Percentiles rank a stretch among this genome's conserved stretches.
phyloP scores from a whole-genome alignment of 2,113 vertebrate genomes.

The Sebastes fasciatus region DNA sequence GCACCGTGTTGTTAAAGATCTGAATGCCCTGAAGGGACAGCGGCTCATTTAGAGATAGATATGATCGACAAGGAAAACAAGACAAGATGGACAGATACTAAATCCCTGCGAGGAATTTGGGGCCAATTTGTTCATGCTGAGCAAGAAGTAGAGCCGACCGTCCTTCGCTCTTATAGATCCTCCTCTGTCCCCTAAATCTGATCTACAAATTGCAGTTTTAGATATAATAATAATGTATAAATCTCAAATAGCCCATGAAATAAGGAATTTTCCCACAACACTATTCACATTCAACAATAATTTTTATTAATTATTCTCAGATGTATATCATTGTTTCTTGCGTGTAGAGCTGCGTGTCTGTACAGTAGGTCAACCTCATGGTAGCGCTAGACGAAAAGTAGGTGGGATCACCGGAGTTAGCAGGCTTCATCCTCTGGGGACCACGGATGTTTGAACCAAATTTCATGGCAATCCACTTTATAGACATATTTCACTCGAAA shows the following conservation, averaged over 20 bases:
- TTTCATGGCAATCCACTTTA: background rate
- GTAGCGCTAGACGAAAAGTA: no score
- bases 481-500: background rate
- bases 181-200: background rate
- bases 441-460: background rate
- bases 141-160: background rate
- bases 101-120: background rate
- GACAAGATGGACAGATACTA: background rate
- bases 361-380: no score
- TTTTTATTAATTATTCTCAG: no score
- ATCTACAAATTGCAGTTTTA: background rate
- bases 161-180: background rate
- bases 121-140: background rate
- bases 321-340: no score
- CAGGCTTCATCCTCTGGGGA: no score
- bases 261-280: no score
- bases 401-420: background rate
- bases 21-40: background rate
- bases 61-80: background rate
- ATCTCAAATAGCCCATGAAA: no score
- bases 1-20: background rate
- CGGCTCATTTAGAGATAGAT: background rate
- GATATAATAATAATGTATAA: no score
- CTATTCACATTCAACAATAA: no score
- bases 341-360: no score